Base-by-base conservation (phyloP, 2,797 vertebrate species). In the Lepus oiostolus region DNA sequence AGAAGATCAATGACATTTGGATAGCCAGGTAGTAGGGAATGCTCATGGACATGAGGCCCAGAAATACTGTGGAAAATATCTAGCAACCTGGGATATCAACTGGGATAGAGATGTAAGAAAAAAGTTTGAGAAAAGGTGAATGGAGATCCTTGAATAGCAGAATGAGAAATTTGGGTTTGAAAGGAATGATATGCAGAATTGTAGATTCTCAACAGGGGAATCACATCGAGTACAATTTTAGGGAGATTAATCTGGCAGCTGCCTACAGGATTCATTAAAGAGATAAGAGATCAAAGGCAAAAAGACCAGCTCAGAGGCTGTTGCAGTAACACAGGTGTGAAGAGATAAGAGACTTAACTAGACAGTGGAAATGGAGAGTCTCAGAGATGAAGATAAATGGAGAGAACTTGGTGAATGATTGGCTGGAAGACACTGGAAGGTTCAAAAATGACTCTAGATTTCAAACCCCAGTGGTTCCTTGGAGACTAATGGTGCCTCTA, bases 251-350 rank as follows among this genome's bases (percentile, higher is more conserved):
- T 91, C 83, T 96, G 82, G 85, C 83, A 94, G 90, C 85, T 87
- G 90, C 50, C 74, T 85, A 32, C 67, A 92, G 76, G 84, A 94
- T 92, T 96, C 93, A 97, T 91, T 92, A 92, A 96, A 91, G 65
- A 96, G 94, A 97, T 97, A 96, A 96, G 81, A 92, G 90, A 94
- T 94, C 92, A 97, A 96, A 97, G 88, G 63, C 68, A 93, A 88
- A 89, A 86, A 63, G 52, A 68, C 35, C 79, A 47, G 68, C 85
- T 96, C 65, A 79, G 85, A 92, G 67, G 76, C 94, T 91, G 30
- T 32, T 84, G 47, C 68, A 60, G 70, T 92, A 84, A 92, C 47
- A 32, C 94, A 96, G 90, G 94, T 97, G 91, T 91, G 88, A 96
- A 96, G 74, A 92, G 93, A 95, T 95, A 97, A 93, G 85, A 88